Evolutionary conservation across 2,113 vertebrate species (phyloP), one percentile per base, ranked within the genome.

Genomic region (Tringa solitaria): DNA sequence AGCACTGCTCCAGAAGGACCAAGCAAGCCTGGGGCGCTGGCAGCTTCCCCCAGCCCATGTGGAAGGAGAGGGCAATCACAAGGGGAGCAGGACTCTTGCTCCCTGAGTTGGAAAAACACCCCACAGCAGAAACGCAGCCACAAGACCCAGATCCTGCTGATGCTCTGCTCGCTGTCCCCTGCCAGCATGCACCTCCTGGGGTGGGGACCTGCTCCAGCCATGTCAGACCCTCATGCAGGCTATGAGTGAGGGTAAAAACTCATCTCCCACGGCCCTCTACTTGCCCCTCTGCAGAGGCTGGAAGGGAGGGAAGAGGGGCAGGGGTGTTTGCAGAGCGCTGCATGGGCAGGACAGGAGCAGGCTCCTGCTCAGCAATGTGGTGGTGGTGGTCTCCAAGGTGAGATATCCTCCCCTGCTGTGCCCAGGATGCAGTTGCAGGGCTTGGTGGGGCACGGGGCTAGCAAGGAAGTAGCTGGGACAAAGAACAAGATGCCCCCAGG

Each of bases 151-250:
- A 32, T 59, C 32, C 68, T 72, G 27, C 8, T 41, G 70, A 20
- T 39, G 53, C 14, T 86, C 45, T 8, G 9, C 68, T 81, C 2
- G 0, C 54, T 83, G 65, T 3, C 3, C 18, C 13, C 12, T 33
- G 51, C 12, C 48, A 57, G 15, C 37, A 41, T 0, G 4, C 9
- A 15, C 10, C 28, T 57, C 8, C 30, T 0, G 2, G 2, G 9
- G 35, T 16, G 28, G 12, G n/a, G 15, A 56, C 8, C 26, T 37
- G 53, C 69, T 85, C 50, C 9, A 5, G n/a, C 59, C 59, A 46
- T 1, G 3, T 1, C 3, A 77, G 41, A 53, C 9, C 30, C 56
- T 48, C 7, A 3, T 14, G 39, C 1, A 0, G 24, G 53, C 26
- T 57, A 50, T 14, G 33, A 72, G 30, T 1, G 1, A 65, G 33